Conservation (phyloP, 2,888 invertebrate genomes). For the Pseudanteris insignis region DNA sequence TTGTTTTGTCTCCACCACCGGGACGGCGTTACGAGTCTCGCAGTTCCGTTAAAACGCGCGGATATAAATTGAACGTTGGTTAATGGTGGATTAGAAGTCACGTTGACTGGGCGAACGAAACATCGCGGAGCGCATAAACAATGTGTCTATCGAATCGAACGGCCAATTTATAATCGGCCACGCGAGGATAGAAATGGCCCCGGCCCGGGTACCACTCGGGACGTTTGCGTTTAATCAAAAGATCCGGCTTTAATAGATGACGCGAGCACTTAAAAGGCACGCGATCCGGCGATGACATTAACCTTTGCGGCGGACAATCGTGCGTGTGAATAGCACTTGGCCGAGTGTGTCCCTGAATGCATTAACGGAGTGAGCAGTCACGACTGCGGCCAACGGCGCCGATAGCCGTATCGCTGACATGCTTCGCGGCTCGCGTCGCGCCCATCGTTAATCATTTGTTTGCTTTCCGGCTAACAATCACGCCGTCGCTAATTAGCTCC, state of each 20-base stretch:
- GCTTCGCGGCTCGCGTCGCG: conserved; percentile 9
- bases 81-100: conserved; percentile 27
- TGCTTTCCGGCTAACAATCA: no score
- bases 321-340: conserved; percentile 44
- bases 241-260: conserved; percentile 36
- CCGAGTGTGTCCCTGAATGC: conserved; percentile 34
- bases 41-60: conserved; percentile 11
- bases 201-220: conserved; percentile 9
- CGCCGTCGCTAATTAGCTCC: no score
- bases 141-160: conserved; percentile 13
- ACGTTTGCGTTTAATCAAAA: conserved; percentile 40
- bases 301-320: conserved; percentile 42
- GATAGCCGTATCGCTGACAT: conserved; percentile 18
- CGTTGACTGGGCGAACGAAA: conserved; percentile 9
- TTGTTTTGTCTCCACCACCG: not conserved
- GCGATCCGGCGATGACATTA: conserved; percentile 42
- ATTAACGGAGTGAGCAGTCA: conserved; percentile 32
- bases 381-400: conserved; percentile 26
- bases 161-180: conserved; percentile 28
- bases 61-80: conserved; percentile 22
- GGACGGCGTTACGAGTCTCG: not conserved
- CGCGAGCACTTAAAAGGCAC: conserved; percentile 41
- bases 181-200: conserved; percentile 14
- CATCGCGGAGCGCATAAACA: conserved; percentile 17
- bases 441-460: conserved; percentile 25